phyloP scores from a whole-genome alignment of 1,140 invertebrate genomes.

The Drosophila bocqueti region DNA sequence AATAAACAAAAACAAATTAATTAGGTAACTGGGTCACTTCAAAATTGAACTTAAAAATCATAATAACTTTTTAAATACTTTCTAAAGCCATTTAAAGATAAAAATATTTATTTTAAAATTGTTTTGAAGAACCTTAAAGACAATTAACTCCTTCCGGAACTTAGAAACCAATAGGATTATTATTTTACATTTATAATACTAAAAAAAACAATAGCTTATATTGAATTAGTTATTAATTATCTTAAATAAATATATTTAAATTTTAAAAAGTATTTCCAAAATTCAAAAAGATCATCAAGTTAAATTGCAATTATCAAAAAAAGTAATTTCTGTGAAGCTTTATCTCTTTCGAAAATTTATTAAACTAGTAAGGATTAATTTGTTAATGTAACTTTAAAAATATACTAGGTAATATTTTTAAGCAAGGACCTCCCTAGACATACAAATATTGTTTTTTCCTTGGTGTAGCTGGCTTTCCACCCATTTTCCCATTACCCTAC shows the following conservation, averaged over 20 bases:
- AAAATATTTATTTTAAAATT: too few species aligned
- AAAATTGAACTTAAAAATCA: too few species aligned
- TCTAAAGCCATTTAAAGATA: too few species aligned
- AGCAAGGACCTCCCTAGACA: too few species aligned
- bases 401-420: background rate
- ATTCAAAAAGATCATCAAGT: too few species aligned
- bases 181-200: too few species aligned
- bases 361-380: too few species aligned
- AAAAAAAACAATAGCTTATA: background rate
- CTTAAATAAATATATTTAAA: background rate
- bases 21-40: too few species aligned
- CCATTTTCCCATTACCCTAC: background rate
- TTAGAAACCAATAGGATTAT: too few species aligned
- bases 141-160: background rate
- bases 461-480: slow-evolving; percentile 18
- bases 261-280: background rate
- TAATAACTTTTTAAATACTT: too few species aligned
- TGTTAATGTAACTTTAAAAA: background rate
- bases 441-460: background rate
- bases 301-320: too few species aligned
- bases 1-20: too few species aligned
- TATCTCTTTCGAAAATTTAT: background rate
- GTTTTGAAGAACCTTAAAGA: background rate
- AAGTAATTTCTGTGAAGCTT: background rate
- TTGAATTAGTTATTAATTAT: background rate